phyloP scores from a whole-genome alignment of 1,140 invertebrate species.

The Aphelinus certus region DNA sequence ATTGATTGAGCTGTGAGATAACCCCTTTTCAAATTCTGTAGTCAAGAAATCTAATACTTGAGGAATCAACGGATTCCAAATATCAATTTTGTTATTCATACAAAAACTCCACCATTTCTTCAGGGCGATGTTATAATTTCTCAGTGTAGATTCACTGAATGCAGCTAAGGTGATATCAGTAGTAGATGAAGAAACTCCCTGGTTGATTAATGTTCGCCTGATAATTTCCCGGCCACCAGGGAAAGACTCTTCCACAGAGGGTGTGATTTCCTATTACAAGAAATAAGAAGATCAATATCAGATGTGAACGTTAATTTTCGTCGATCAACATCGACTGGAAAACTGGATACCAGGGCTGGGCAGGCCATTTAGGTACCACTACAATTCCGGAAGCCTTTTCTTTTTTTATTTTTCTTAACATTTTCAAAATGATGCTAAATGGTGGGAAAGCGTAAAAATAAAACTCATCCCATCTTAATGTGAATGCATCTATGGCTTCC shows the following conservation, averaged over 20 bases:
- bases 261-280: conserved; percentile 7
- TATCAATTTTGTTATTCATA: conserved; percentile 40
- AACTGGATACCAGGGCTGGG: too few relatives aligned
- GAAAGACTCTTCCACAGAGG: conserved; percentile 27
- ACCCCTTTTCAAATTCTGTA: conserved; percentile 1
- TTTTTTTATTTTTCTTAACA: conserved; percentile 16
- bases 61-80: background rate
- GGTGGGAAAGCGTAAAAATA: conserved; percentile 30
- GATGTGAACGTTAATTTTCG: conserved; percentile 1
- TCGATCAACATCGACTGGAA: conserved; percentile 4
- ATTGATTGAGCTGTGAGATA: conserved; percentile 17
- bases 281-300: conserved; percentile 8
- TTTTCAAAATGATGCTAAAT: too few relatives aligned
- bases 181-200: background rate
- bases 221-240: conserved; percentile 34
- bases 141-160: conserved; percentile 12
- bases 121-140: conserved; percentile 45
- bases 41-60: conserved; percentile 34
- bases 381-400: conserved; percentile 21
- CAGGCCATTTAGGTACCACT: conserved; percentile 26
- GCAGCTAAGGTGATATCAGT: conserved; percentile 27
- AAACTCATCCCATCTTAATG: conserved; percentile 18
- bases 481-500: conserved; percentile 41
- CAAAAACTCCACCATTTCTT: too few relatives aligned
- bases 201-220: background rate